Conservation (phyloP, 1,140 invertebrate genomes). For the Drosophila lacteicornis region DNA sequence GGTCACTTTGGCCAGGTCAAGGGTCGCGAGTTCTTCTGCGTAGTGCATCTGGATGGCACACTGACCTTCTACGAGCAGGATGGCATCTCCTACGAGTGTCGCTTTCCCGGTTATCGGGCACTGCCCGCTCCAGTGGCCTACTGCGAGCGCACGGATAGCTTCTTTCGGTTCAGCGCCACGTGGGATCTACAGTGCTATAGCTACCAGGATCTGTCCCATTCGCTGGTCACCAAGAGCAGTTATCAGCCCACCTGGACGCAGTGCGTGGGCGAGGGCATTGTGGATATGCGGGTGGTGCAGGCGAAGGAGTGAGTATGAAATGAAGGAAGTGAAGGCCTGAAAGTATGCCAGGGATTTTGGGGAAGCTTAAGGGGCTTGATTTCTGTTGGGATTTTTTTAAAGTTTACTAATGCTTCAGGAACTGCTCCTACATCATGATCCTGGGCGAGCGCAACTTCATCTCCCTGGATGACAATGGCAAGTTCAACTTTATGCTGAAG, state of each 20-base stretch:
- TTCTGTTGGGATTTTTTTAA: too few relatives aligned
- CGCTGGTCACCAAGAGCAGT: constrained; percentile 64
- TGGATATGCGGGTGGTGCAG: constrained; percentile 76
- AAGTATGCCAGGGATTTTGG: neutral
- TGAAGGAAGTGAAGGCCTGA: neutral
- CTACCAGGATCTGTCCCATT: constrained; percentile 81
- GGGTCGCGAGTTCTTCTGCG: constrained; percentile 90
- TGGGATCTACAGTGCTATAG: constrained; percentile 89
- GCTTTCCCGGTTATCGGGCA: constrained; percentile 87
- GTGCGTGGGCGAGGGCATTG: constrained; percentile 77
- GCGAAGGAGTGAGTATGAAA: constrained; percentile 64
- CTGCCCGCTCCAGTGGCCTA: constrained; percentile 90
- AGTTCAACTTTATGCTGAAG: constrained; percentile 78
- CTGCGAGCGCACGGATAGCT: constrained; percentile 89
- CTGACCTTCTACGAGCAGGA: constrained; percentile 91
- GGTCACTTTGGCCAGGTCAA: constrained; percentile 91
- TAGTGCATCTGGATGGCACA: constrained; percentile 91
- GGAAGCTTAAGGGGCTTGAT: too few relatives aligned
- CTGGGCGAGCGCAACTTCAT: constrained; percentile 80
- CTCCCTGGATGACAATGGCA: constrained; percentile 73
- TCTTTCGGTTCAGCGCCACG: constrained; percentile 89
- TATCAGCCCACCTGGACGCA: constrained; percentile 79
- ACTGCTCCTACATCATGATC: constrained; percentile 72
- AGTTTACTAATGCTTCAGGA: constrained; percentile 19
- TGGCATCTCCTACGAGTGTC: constrained; percentile 79